Evolutionary conservation across 2,797 vertebrate species (phyloP).

Genomic region (Karalla daura): DNA sequence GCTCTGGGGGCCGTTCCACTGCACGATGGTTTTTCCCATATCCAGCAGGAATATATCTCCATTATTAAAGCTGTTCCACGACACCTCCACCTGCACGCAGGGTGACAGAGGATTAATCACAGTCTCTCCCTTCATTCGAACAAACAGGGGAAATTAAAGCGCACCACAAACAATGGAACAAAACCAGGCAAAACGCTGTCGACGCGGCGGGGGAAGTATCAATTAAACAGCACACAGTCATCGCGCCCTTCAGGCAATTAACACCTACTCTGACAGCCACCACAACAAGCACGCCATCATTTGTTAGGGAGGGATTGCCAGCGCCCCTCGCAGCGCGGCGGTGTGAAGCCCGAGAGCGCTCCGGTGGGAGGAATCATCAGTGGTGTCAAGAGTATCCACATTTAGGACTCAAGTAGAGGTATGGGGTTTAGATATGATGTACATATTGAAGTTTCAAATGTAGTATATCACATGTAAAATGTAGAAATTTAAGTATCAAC

Average conservation of each 20-base stretch:
- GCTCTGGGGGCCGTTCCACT: conserved; percentile 93
- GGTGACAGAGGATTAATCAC: background rate
- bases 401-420: too few species aligned
- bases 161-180: background rate
- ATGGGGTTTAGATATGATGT: too few species aligned
- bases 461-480: too few species aligned
- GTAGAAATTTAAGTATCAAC: too few species aligned
- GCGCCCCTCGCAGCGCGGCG: conserved; percentile 3
- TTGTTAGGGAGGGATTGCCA: conserved; percentile 40
- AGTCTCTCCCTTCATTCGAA: conserved; percentile 16
- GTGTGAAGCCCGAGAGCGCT: conserved; percentile 37
- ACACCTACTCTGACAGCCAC: conserved; percentile 33
- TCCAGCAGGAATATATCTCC: conserved; percentile 93
- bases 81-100: conserved; percentile 85
- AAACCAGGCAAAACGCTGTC: background rate
- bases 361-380: conserved; percentile 26
- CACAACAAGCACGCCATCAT: conserved; percentile 36
- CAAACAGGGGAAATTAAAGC: background rate
- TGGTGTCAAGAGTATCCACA: too few species aligned
- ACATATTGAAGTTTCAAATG: too few species aligned
- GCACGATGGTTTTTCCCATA: conserved; percentile 90
- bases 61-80: conserved; percentile 92
- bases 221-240: conserved; percentile 11
- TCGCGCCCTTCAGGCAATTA: conserved; percentile 16
- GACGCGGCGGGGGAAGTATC: background rate